These are phyloP conservation scores for Drusus annulatus DNA, from an alignment of 1,140 invertebrate genomes.

Conservation along the genomic window DNA sequence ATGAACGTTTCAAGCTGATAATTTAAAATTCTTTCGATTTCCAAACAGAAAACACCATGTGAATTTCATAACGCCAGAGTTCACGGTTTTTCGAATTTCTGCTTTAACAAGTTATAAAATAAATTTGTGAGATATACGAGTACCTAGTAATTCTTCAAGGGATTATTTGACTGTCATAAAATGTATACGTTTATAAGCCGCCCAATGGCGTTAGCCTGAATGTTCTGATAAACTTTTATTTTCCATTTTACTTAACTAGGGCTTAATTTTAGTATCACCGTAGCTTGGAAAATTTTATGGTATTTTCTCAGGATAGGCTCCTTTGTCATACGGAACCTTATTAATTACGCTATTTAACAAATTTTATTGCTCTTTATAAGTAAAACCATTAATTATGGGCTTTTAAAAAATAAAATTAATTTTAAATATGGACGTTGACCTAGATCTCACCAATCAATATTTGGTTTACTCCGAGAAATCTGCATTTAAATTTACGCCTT, in stretches of 20 bases:
- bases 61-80: too few relatives aligned
- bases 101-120: neutral
- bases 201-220: neutral
- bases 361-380: neutral
- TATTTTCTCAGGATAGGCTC: conserved; percentile 5
- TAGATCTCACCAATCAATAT: neutral
- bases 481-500: too few relatives aligned
- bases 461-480: neutral
- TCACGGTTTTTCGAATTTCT: neutral
- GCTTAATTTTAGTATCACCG: conserved; percentile 13
- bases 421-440: neutral
- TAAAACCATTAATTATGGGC: neutral
- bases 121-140: neutral
- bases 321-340: neutral
- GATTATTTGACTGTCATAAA: neutral
- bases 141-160: too few relatives aligned
- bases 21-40: too few relatives aligned
- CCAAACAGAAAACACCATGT: too few relatives aligned
- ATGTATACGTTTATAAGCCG: neutral
- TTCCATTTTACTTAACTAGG: neutral
- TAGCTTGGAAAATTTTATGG: neutral
- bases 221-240: conserved; percentile 15
- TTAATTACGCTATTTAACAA: conserved; percentile 7
- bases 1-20: too few relatives aligned
- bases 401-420: neutral